A percentile compares a stretch with the other conserved stretches of the same genome.
These are phyloP conservation scores for Rhabdophis nuchalis DNA, from an alignment of 2,797 vertebrate species.

Conservation along the genomic window DNA sequence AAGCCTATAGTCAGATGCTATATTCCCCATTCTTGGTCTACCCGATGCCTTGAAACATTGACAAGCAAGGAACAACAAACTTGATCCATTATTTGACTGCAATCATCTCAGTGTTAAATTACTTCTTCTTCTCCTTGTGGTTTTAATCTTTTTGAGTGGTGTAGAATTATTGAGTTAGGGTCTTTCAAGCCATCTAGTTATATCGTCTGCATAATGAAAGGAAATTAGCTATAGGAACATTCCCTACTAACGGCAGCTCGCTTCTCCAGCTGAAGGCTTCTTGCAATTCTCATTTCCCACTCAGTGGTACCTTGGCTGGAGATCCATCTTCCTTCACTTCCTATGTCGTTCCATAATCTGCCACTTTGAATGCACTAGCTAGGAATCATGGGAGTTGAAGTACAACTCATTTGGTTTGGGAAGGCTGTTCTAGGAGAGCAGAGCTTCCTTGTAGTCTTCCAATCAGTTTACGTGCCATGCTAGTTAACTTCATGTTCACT, in stretches of 20 bases:
- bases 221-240: not conserved
- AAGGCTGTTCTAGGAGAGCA: not conserved
- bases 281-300: not conserved
- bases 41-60: not conserved
- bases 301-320: not conserved
- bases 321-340: not conserved
- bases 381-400: not conserved
- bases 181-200: not conserved
- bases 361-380: not conserved
- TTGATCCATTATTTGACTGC: not conserved
- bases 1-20: not conserved
- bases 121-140: not conserved
- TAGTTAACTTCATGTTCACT: not conserved
- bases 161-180: not conserved
- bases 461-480: not conserved
- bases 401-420: not conserved
- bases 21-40: not conserved
- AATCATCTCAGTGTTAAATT: not conserved
- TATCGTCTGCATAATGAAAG: not conserved
- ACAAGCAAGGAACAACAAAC: not conserved
- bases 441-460: not conserved
- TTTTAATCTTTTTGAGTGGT: not conserved
- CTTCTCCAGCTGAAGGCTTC: not conserved
- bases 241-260: not conserved
- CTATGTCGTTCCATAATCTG: not conserved